Base-by-base conservation (phyloP, 2,888 invertebrate genomes). In the Dioctria rufipes region DNA sequence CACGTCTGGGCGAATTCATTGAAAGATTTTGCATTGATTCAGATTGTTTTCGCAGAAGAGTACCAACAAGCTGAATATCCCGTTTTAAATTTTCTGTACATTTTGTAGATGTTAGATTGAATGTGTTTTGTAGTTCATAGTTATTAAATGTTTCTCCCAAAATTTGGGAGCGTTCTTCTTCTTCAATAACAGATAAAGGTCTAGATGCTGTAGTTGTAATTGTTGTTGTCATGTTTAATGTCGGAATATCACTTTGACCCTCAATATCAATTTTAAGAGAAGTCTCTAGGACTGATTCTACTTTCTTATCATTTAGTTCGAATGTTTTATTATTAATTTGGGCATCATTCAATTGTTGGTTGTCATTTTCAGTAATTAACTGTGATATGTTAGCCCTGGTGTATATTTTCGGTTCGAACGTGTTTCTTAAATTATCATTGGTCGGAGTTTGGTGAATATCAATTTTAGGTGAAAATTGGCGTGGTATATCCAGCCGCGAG, bases 21-120 rank as follows among this genome's bases (percentile, higher is more conserved):
- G 87, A 88, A 3, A 89, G 83, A 83, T 89, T 86, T 60, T 86
- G 87, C 88, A 89, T 87, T 0, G 89, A 89, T 81, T 88, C 87
- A 0, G 87, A 88, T 63, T 86, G 86, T 81, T 89, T 89, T 0
- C 87, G 86, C 60, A 89, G 58, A 0, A 89, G 89, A 0, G 88
- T 87, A 3, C 87, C 88, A 13, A 88, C 84, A 13, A 88, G 67
- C 54, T 86, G 85, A 3, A 89, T 85, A 69, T 89, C 89, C 1
- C 88, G 85, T 58, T 86, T 87, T 0, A 88, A 83, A 51, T 87
- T 83, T 4, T 84, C 66, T 5, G 60, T 9, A 9, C 37, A 5
- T 40, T 60, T 43, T 25, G 8, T 67, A 51, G 37, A n/a, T 5
- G 67, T 42, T 43, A 82, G 13, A 40, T 82, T 60, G 66, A 82